Evolutionary conservation across 64 coral and sea anemone species (phyloP), one percentile per base, ranked within the genome.

Genomic region (Montipora efflorescens): DNA sequence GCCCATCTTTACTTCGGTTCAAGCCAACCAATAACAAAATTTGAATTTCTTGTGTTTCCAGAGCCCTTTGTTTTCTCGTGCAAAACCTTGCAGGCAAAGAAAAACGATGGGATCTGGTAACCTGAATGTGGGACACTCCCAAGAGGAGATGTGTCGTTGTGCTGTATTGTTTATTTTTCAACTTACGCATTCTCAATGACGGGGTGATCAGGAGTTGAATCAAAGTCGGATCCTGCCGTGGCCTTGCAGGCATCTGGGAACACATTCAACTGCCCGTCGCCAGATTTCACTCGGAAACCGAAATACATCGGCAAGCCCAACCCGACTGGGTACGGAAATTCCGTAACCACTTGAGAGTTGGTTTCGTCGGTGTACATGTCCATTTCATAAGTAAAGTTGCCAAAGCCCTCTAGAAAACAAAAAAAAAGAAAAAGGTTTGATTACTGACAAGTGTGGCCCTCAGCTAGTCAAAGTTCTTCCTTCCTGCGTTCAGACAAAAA

Each of bases 361-460:
- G 11, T 72, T 12, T 8, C 64, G 18, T 72, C 66, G 8, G 45
- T n/a, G 44, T 86, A 86, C 82, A 86, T 86, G 19, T 50, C 36
- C 82, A 86, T 86, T 67, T 21, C 45, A 7, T 86, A 86, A 5
- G 82, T 86, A 46, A 86, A 86, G 82, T 86, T 86, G 16, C 82
- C 82, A 86, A 51, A 50, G 5, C 82, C 82, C 61, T 70, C 82
- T 86, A 50, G 16, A 50, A 86, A 50, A 22, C 10, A 68, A 49
- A 71, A 70, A 0, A 47, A 61, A 55, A 55, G 52, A 7, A 5
- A 55, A 55, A 36, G 36, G 36, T 36, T 0, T 36, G 52, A 55
- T 55, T 55, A 55, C 52, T 55, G 52, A 10, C 53, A 57, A 8
- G 53, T 11, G 53, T 8, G 1, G 7, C 2, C 52, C 5, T 57